These are phyloP conservation scores for Andrena chrysosceles DNA, from an alignment of 2,888 invertebrate genomes.

Conservation along the genomic window DNA sequence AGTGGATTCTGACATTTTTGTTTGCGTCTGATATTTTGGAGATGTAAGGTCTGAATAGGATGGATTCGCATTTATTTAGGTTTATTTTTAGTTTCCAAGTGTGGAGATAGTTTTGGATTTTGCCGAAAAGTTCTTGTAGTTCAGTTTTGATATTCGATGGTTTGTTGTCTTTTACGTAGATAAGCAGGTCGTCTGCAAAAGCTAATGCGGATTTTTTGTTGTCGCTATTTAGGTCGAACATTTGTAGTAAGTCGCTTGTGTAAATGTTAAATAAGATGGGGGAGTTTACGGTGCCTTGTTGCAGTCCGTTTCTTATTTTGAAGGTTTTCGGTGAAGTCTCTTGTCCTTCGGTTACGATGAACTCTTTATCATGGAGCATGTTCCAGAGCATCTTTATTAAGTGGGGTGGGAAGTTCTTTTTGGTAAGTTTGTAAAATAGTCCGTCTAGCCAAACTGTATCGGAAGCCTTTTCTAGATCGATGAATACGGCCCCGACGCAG, in stretches of 20 bases:
- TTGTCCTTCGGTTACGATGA: conserved; percentile 1
- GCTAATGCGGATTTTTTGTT: conserved; percentile 28
- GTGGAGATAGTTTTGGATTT: conserved; percentile 13
- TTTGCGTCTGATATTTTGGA: conserved; percentile 17
- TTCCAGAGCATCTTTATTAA: conserved; percentile 32
- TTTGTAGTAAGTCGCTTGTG: conserved; percentile 31
- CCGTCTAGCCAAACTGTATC: too few species aligned
- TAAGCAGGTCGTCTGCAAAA: conserved; percentile 58
- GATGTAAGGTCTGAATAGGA: conserved; percentile 36
- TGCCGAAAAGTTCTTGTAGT: conserved; percentile 2
- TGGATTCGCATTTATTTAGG: conserved; percentile 41
- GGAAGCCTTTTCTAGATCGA: too few species aligned
- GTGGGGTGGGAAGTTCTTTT: too few species aligned
- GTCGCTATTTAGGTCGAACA: conserved; percentile 28
- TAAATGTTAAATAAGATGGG: conserved; percentile 52
- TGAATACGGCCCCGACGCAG: too few species aligned
- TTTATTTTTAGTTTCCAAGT: conserved; percentile 48
- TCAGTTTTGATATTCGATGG: background rate
- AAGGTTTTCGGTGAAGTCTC: conserved; percentile 5
- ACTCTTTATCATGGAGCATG: conserved; percentile 47
- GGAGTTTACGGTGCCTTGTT: background rate
- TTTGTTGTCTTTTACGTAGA: conserved; percentile 26
- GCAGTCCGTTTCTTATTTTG: conserved; percentile 34
- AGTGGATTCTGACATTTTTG: too few species aligned
- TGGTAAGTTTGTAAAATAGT: too few species aligned